Conservation (phyloP, 2,797 vertebrate genomes). For the Eremophila alpestris region DNA sequence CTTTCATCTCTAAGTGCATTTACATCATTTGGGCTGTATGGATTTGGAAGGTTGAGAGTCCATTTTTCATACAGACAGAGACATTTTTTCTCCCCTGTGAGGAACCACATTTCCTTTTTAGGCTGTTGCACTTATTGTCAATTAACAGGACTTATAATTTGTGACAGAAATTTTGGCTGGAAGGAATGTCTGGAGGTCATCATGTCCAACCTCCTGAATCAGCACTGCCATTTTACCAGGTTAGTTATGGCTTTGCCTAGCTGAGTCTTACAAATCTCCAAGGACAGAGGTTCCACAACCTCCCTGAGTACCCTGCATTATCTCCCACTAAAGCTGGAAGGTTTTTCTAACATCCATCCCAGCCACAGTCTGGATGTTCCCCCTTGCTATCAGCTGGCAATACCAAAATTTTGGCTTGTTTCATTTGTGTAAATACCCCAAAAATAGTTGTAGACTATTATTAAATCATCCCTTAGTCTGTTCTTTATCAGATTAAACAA, state of each 20-base stretch:
- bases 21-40: neutral
- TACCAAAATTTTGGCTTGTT: neutral
- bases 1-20: neutral
- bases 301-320: neutral
- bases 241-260: neutral
- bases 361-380: neutral
- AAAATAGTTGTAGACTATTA: neutral
- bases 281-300: neutral
- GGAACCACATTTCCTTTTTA: neutral
- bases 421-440: neutral
- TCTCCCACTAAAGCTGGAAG: neutral
- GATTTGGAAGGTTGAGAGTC: neutral
- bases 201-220: neutral
- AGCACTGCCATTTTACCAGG: neutral
- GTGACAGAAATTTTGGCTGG: neutral
- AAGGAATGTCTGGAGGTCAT: neutral
- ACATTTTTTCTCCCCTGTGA: neutral
- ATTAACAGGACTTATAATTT: neutral
- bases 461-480: neutral
- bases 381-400: neutral
- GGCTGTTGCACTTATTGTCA: neutral
- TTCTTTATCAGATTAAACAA: neutral
- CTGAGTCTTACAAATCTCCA: neutral
- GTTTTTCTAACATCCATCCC: neutral
- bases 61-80: neutral